A percentile compares a stretch with the other conserved stretches of the same genome.
Evolutionary conservation across 2,888 invertebrate species (phyloP).

Genomic region (Acanthosepion lycidas): DNA sequence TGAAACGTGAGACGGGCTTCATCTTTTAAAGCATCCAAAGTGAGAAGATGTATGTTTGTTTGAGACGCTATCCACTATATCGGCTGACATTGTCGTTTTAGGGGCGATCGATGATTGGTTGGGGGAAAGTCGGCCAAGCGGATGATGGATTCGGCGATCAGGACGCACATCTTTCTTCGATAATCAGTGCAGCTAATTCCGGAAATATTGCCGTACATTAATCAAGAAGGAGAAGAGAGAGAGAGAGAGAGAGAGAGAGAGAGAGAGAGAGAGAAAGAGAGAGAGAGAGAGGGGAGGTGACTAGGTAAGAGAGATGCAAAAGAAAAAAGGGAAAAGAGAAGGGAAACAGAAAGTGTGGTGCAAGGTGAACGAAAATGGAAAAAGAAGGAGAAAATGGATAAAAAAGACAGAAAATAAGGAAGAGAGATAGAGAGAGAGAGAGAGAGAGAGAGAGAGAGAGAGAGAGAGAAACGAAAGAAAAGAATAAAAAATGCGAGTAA

Average conservation of each 20-base stretch:
- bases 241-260: background rate
- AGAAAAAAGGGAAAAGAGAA: background rate
- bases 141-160: conserved; percentile 11
- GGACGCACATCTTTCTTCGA: background rate
- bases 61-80: background rate
- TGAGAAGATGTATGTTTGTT: background rate
- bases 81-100: background rate
- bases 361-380: background rate
- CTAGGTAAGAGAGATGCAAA: background rate
- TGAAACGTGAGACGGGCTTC: conserved; percentile 10
- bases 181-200: background rate
- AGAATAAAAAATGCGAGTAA: too few relatives aligned
- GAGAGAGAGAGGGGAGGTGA: background rate
- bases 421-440: background rate
- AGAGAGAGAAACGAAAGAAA: too few relatives aligned
- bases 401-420: background rate
- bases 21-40: conserved; percentile 7
- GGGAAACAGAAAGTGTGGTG: too few relatives aligned
- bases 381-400: background rate
- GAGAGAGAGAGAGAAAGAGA: background rate
- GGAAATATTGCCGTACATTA: conserved; percentile 12
- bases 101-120: background rate
- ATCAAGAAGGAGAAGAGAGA: background rate
- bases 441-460: background rate
- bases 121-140: background rate